Evolutionary conservation across 2,888 invertebrate genomes (phyloP).

Genomic region (Chalcosyrphus nemorum): DNA sequence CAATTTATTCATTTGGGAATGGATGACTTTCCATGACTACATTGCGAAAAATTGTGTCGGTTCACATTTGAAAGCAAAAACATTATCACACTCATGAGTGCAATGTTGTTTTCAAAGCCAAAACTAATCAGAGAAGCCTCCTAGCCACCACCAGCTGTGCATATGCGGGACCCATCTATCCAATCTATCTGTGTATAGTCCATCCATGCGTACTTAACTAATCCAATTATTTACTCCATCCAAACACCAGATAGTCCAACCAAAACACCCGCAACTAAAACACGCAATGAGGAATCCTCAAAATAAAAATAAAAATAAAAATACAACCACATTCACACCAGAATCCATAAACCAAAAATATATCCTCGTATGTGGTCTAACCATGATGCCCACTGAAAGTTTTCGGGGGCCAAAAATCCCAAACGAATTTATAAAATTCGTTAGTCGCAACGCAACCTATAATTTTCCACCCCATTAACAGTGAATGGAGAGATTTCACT

Average conservation of each 20-base stretch:
- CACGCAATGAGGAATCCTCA: conserved; percentile 36
- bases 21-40: too few relatives aligned
- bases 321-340: conserved; percentile 59
- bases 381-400: conserved; percentile 52
- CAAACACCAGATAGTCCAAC: conserved; percentile 14
- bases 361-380: conserved; percentile 56
- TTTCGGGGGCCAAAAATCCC: conserved; percentile 44
- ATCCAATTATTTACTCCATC: conserved; percentile 49
- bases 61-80: too few relatives aligned
- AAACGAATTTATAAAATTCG: conserved; percentile 61
- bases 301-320: conserved; percentile 51
- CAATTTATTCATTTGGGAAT: too few relatives aligned
- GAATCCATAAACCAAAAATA: conserved; percentile 59
- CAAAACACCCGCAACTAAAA: conserved; percentile 48
- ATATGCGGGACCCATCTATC: background rate
- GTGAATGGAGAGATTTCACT: conserved; percentile 62
- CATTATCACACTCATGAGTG: too few relatives aligned
- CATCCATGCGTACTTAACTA: conserved; percentile 44
- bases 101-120: too few relatives aligned
- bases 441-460: conserved; percentile 51
- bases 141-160: too few relatives aligned
- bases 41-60: too few relatives aligned
- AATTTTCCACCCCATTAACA: conserved; percentile 69
- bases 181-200: background rate
- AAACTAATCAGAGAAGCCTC: too few relatives aligned